Evolutionary conservation across 2,888 invertebrate genomes (phyloP), one percentile per base, ranked within the genome.

Genomic region (Nymphalis c-album): DNA sequence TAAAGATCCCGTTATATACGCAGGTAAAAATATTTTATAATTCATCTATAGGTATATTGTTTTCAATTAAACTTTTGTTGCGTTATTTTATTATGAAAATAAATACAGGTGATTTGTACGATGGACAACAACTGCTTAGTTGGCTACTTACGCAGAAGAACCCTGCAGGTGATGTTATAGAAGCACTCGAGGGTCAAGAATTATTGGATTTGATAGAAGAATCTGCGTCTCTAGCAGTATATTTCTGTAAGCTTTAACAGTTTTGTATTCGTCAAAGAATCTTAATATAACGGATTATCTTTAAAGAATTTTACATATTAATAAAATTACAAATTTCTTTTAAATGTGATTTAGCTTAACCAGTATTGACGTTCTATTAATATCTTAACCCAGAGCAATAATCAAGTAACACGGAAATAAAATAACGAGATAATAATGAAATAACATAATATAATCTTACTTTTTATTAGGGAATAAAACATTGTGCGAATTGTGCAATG

Each of bases 101-200:
- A 18, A 50, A 67, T 81, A 46, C 73, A 96, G 96, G 97, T 76
- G 97, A 97, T 85, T 88, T 97, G 53, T 97, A 97, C 82, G 96
- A 97, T 80, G 97, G 97, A 87, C 95, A 96, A 77, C 96, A 96
- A 83, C 95, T 98, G 75, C 91, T 98, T n/a, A 96, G 95, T 84
- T 98, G 98, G 98, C 90, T 98, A 68, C 85, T 98, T 78, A 96
- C 96, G 50, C 97, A 98, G 88, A 98, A 98, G 85, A 97, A 98
- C 90, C 98, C 98, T 63, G 95, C 96, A 59, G 97, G 97, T 55
- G 97, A 98, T 82, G 95, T 97, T 62, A 98, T 98, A 75, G 98
- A 98, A 90, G 97, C 96, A 75, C 89, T 96, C 20, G 96, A 96
- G 85, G 98, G 97, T 53, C 96, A 95, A 79, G 95, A 95, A 66